A percentile compares a stretch with the other conserved stretches of the same genome.
These are phyloP conservation scores for Calameuta filiformis DNA, from an alignment of 2,888 invertebrate species.

Conservation along the genomic window DNA sequence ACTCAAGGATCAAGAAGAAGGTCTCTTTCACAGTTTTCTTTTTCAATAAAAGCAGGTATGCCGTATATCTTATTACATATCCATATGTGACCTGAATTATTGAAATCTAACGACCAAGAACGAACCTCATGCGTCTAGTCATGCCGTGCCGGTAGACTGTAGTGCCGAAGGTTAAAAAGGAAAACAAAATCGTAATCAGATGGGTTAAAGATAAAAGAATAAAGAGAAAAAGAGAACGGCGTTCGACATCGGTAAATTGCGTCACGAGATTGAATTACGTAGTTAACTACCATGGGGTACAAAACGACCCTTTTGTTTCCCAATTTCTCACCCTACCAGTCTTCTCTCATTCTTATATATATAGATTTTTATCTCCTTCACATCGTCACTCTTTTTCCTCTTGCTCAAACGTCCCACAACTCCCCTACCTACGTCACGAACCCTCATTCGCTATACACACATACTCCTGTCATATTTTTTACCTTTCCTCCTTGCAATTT, in stretches of 20 bases:
- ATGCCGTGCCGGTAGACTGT: neutral
- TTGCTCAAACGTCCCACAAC: neutral
- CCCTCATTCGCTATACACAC: neutral
- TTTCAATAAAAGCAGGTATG: neutral
- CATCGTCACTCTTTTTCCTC: neutral
- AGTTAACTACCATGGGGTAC: neutral
- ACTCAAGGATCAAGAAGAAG: too few relatives aligned
- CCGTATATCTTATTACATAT: neutral
- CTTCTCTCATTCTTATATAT: neutral
- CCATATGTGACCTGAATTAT: neutral
- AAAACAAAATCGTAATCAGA: neutral
- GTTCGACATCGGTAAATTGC: neutral
- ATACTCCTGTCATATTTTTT: neutral
- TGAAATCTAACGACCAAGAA: neutral
- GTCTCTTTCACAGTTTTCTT: too few relatives aligned
- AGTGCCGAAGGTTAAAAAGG: neutral
- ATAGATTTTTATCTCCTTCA: neutral
- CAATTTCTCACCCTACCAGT: neutral
- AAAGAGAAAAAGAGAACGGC: neutral
- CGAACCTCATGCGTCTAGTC: neutral
- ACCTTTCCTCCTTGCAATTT: neutral
- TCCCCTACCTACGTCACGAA: neutral
- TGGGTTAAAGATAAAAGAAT: neutral
- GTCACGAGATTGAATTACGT: conserved; percentile 6
- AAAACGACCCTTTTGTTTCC: conserved; percentile 5